These are phyloP conservation scores for Danaus melanippus DNA, from an alignment of 1,140 invertebrate species.

Conservation along the genomic window DNA sequence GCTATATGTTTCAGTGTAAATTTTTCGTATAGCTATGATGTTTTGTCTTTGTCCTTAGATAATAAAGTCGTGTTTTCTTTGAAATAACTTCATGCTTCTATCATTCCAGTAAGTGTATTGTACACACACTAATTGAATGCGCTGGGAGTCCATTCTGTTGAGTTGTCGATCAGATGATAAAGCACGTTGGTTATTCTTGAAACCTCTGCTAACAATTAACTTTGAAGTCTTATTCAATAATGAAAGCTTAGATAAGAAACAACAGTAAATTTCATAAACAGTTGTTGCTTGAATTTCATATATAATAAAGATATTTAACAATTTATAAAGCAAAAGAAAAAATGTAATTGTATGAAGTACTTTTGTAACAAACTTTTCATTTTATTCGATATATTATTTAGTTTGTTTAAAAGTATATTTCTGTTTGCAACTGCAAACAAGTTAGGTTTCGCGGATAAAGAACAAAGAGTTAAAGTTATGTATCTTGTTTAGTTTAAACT, in stretches of 20 bases:
- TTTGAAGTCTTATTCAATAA: constrained; percentile 18
- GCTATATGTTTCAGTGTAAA: constrained; percentile 3
- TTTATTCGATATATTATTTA: no score
- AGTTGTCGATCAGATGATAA: constrained; percentile 19
- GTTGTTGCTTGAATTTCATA: no score
- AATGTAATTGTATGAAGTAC: no score
- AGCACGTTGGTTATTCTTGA: constrained; percentile 16
- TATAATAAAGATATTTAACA: no score
- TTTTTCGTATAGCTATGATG: not conserved
- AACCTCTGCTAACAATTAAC: constrained; percentile 17
- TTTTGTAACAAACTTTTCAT: no score
- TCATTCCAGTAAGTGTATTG: constrained; percentile 5
- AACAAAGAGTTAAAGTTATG: constrained; percentile 1
- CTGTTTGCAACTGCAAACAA: no score
- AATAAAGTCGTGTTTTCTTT: constrained; percentile 5
- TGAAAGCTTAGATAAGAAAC: not conserved
- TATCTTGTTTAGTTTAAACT: constrained; percentile 9
- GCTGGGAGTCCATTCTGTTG: constrained; percentile 13
- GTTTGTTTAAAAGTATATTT: no score
- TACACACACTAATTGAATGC: constrained; percentile 22
- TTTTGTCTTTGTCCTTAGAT: not conserved
- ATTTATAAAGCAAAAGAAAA: no score
- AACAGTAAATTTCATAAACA: not conserved
- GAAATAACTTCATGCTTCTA: constrained; percentile 2
- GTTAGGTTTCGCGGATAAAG: constrained; percentile 1